Evolutionary conservation across 2,888 invertebrate genomes (phyloP).

Genomic region (Drosophila anomalata): DNA sequence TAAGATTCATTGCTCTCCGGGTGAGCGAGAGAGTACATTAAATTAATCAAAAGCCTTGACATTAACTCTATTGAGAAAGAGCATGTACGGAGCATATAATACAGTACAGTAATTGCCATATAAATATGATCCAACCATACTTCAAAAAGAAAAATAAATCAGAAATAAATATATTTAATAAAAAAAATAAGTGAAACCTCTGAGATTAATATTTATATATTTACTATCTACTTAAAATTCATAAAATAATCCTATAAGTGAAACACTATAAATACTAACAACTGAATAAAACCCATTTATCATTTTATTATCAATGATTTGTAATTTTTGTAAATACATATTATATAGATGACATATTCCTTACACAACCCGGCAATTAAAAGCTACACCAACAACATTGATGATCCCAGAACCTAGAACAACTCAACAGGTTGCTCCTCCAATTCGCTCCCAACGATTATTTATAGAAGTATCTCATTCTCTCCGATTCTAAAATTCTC

Average conservation of each 20-base stretch:
- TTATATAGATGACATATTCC: conserved; percentile 21
- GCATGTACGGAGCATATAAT: not conserved
- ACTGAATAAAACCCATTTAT: not conserved
- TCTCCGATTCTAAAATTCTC: not conserved
- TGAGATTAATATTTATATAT: no score
- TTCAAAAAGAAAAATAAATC: no score
- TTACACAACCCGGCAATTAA: conserved; percentile 28
- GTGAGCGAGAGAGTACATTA: not conserved
- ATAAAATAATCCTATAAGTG: not conserved
- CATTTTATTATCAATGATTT: not conserved
- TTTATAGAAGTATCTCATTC: conserved; percentile 24
- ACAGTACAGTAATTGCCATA: not conserved
- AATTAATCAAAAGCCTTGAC: not conserved
- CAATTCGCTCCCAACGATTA: conserved; percentile 12
- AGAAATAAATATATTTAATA: no score
- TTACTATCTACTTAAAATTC: no score
- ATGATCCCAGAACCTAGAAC: conserved; percentile 21
- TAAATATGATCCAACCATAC: not conserved
- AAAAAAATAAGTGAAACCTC: no score
- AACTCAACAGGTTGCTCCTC: conserved; percentile 31
- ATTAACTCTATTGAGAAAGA: not conserved
- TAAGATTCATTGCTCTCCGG: conserved; percentile 4
- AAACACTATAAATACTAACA: not conserved
- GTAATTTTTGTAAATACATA: not conserved
- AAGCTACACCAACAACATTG: not conserved